These are phyloP conservation scores for Eciton burchellii DNA, from an alignment of 1,140 invertebrate species.

Conservation along the genomic window DNA sequence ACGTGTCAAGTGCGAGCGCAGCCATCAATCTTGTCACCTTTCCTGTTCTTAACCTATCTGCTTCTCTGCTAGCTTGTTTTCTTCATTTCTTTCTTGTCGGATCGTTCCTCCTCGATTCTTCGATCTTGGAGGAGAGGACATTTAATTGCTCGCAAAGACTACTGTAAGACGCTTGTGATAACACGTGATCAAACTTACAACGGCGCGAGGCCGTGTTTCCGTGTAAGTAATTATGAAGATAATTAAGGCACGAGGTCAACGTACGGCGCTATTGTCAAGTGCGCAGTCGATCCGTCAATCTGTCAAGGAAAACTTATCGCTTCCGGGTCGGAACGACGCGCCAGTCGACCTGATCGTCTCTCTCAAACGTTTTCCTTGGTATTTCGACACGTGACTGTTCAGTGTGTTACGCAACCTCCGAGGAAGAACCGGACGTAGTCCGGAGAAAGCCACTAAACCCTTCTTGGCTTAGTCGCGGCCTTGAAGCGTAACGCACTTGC, in stretches of 20 bases:
- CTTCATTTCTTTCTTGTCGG: too few relatives aligned
- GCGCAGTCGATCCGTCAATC: neutral
- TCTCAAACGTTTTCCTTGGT: too few relatives aligned
- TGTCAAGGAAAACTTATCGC: neutral
- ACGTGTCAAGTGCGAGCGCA: too few relatives aligned
- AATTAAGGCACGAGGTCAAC: too few relatives aligned
- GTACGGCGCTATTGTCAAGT: neutral
- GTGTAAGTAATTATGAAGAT: neutral
- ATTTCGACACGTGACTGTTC: neutral
- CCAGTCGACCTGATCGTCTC: neutral
- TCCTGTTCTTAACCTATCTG: neutral
- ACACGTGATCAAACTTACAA: neutral
- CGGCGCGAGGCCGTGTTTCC: neutral
- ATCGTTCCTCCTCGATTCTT: neutral
- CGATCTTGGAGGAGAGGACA: neutral
- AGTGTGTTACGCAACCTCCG: slow-evolving; percentile 1
- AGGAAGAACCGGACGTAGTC: slow-evolving; percentile 29
- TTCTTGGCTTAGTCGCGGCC: slow-evolving; percentile 30
- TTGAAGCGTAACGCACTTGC: slow-evolving; percentile 46
- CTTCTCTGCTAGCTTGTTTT: neutral
- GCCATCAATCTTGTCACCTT: neutral
- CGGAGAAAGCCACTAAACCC: slow-evolving; percentile 45
- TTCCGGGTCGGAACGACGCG: neutral
- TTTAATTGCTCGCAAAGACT: neutral
- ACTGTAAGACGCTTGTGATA: neutral